Percentiles rank a stretch among this genome's conserved stretches.
Conservation (phyloP, 1,140 invertebrate genomes). For the Rhopalosiphum padi region DNA sequence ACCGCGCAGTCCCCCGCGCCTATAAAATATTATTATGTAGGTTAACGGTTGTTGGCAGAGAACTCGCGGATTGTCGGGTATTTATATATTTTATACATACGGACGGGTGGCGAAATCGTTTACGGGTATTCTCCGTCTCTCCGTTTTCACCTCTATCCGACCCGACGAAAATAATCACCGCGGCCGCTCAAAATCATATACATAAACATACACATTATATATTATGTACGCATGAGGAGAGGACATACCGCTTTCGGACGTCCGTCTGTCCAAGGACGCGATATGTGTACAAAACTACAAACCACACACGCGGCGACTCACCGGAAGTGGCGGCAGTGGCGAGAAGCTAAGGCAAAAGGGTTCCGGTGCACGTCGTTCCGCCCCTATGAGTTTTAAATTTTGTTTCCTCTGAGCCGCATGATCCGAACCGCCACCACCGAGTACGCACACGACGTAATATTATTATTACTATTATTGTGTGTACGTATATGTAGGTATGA, state of each 20-base stretch:
- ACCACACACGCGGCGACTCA: not conserved
- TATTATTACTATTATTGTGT: not conserved
- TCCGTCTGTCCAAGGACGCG: slow-evolving; percentile 5
- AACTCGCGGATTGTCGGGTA: not conserved
- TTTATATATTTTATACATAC: slow-evolving; percentile 44
- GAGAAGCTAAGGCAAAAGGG: not conserved
- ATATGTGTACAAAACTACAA: not conserved
- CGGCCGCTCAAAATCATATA: not conserved
- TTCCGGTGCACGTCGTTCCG: slow-evolving; percentile 13
- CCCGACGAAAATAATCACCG: slow-evolving; percentile 36
- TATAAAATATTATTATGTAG: slow-evolving; percentile 44
- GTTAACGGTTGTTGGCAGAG: slow-evolving; percentile 42
- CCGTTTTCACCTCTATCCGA: not conserved
- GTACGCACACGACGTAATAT: not conserved
- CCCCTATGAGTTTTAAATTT: slow-evolving; percentile 11
- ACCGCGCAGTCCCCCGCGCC: not conserved
- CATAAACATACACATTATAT: not conserved
- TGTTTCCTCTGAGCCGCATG: not conserved
- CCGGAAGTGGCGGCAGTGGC: not conserved
- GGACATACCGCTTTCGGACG: slow-evolving; percentile 6
- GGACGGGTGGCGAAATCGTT: slow-evolving; percentile 48
- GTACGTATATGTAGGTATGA: not conserved
- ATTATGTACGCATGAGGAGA: not conserved
- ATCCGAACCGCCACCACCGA: not conserved
- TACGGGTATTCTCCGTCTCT: not conserved